phyloP scores from a whole-genome alignment of 2,888 invertebrate genomes.

The Atherix ibis region DNA sequence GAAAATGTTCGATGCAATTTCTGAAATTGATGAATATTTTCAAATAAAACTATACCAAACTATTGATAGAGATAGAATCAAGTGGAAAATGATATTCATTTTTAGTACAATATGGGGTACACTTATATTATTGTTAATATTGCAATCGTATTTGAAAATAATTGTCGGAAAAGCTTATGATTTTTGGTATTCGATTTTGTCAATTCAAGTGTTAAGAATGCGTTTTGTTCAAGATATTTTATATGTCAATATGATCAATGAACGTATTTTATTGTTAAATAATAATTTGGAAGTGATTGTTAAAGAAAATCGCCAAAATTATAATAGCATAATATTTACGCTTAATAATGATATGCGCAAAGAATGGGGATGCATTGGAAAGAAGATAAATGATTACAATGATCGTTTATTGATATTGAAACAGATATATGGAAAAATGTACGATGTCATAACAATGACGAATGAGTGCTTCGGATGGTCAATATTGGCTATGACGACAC shows the following conservation, averaged over 20 bases:
- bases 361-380: background rate
- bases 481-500: slow-evolving; percentile 19
- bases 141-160: background rate
- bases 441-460: slow-evolving; percentile 15
- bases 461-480: slow-evolving; percentile 28
- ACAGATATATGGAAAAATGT: slow-evolving; percentile 21
- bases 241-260: slow-evolving; percentile 11
- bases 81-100: slow-evolving; percentile 1
- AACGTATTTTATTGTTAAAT: slow-evolving; percentile 11
- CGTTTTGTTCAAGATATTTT: slow-evolving; percentile 18
- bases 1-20: slow-evolving; percentile 11
- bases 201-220: slow-evolving; percentile 8
- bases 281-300: slow-evolving; percentile 10
- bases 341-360: slow-evolving; percentile 5
- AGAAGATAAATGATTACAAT: slow-evolving; percentile 2
- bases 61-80: slow-evolving; percentile 2
- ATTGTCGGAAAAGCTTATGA: background rate
- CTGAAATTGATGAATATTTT: slow-evolving; percentile 12
- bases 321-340: slow-evolving; percentile 2
- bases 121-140: background rate
- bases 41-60: slow-evolving; percentile 7
- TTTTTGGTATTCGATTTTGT: slow-evolving; percentile 2
- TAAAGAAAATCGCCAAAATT: background rate
- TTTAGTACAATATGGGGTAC: background rate
- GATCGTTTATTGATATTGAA: slow-evolving; percentile 20